A percentile compares a stretch with the other conserved stretches of the same genome.
Conservation (phyloP, 2,797 vertebrate genomes). For the Chanos chanos region DNA sequence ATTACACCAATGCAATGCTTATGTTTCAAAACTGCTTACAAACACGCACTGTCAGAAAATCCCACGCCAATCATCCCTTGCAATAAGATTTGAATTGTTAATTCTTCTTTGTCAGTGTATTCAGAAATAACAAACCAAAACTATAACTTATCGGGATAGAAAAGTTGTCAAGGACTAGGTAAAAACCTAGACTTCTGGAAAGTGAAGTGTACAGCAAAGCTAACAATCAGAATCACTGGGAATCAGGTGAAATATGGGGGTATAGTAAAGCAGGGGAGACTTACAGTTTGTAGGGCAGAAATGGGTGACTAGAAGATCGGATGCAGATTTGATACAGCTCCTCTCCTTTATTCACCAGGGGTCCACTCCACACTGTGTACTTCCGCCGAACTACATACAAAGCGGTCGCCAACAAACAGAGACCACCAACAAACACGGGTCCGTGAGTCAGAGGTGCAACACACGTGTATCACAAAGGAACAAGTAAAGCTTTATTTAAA, state of each 20-base stretch:
- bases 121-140: neutral
- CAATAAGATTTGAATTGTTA: no score
- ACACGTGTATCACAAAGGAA: no score
- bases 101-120: neutral
- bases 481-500: neutral
- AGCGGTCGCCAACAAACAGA: no score
- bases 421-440: conserved; percentile 21
- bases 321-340: conserved; percentile 86
- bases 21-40: no score
- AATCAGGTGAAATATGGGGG: no score
- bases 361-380: conserved; percentile 90
- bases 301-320: conserved; percentile 76
- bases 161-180: no score
- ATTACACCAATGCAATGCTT: no score
- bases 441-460: neutral
- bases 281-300: conserved; percentile 94
- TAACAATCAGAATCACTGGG: neutral
- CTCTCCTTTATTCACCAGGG: conserved; percentile 87
- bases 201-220: neutral
- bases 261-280: conserved; percentile 43
- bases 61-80: no score
- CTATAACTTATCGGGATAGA: no score
- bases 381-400: conserved; percentile 80
- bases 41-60: no score
- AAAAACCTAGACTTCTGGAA: no score